Base-by-base conservation (phyloP, 2,888 invertebrate species). In the Xestoiulus laeticollis region DNA sequence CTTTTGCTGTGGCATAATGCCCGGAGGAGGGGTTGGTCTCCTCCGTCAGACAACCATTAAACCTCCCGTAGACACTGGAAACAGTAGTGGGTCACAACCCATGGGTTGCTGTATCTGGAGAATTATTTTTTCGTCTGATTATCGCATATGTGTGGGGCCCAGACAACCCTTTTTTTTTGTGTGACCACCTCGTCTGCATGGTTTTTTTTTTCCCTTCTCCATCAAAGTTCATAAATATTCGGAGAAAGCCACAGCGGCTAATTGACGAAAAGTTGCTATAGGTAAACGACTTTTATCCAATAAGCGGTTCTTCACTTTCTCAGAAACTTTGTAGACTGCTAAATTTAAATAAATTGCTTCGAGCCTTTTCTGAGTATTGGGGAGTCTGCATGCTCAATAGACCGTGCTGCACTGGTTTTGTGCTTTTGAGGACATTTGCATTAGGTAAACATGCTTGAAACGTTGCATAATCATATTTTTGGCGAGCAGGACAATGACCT, bases 51-150 rank as follows among this genome's bases (percentile, higher is more conserved):
- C 59, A 59, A 59, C n/a, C 59, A 59, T 59, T 16, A 59, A 59
- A 59, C 59, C 59, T 59, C 59, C 59, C 59, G 59, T 59, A 59
- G 59, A 59, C 59, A 59, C n/a, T 59, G 59, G n/a, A 59, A 59
- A 59, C 59, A 59, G 59, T 59, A 59, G 59, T 59, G 59, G 59
- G 59, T 59, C 59, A 59, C 59, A 59, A 59, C 59, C 59, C 19
- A n/a, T 59, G 59, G 59, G 59, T 59, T 59, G 59, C 59, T 8
- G 59, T 2, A 19, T 59, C 59, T 59, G 5, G 8, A 3, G 14
- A 8, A 4, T 1, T n/a, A n/a, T 59, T 59, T n/a, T 59, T n/a
- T n/a, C 59, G 59, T n/a, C 59, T 59, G 59, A n/a, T 59, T 59
- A 59, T 59, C 19, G 59, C 59, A 59, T n/a, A 59, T 59, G 59